Percentiles rank a stretch among this genome's conserved stretches.
phyloP scores from a whole-genome alignment of 2,888 invertebrate species.

The Thelaira solivaga region DNA sequence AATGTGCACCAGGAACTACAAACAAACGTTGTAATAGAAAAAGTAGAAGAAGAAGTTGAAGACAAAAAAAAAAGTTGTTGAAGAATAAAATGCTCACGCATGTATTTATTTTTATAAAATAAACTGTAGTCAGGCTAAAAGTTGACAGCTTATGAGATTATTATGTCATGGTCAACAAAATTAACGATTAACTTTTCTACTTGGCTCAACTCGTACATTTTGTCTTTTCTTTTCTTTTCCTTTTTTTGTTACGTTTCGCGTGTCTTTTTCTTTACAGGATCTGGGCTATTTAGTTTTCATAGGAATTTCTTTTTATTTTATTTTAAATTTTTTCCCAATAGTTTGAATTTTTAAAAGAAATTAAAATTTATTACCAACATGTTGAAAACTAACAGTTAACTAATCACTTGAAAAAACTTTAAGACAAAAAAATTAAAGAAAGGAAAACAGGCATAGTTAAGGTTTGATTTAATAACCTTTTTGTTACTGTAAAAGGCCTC shows the following conservation, averaged over 20 bases:
- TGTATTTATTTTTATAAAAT: slow-evolving; percentile 63
- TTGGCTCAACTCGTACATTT: neutral
- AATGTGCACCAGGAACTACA: neutral
- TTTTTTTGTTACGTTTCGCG: neutral
- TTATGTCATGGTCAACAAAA: slow-evolving; percentile 65
- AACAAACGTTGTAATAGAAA: slow-evolving; percentile 16
- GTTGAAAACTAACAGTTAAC: slow-evolving; percentile 55
- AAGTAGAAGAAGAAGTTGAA: neutral
- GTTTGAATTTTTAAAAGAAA: neutral
- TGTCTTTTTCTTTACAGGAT: slow-evolving; percentile 14
- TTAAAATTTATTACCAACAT: slow-evolving; percentile 54
- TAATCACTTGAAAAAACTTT: slow-evolving; percentile 49
- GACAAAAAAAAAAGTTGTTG: neutral
- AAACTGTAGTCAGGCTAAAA: slow-evolving; percentile 64
- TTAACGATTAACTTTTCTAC: slow-evolving; percentile 60
- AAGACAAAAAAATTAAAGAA: neutral
- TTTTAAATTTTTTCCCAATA: neutral
- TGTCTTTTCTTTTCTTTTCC: neutral
- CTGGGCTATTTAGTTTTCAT: neutral
- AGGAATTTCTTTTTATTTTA: slow-evolving; percentile 2
- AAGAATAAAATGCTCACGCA: slow-evolving; percentile 58
- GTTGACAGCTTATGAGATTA: slow-evolving; percentile 67
- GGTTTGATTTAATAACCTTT: slow-evolving; percentile 30
- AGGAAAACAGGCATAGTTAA: neutral
- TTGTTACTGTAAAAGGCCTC: slow-evolving; percentile 9